phyloP scores from a whole-genome alignment of 2,888 invertebrate genomes.

The Falcaria lacertinaria region DNA sequence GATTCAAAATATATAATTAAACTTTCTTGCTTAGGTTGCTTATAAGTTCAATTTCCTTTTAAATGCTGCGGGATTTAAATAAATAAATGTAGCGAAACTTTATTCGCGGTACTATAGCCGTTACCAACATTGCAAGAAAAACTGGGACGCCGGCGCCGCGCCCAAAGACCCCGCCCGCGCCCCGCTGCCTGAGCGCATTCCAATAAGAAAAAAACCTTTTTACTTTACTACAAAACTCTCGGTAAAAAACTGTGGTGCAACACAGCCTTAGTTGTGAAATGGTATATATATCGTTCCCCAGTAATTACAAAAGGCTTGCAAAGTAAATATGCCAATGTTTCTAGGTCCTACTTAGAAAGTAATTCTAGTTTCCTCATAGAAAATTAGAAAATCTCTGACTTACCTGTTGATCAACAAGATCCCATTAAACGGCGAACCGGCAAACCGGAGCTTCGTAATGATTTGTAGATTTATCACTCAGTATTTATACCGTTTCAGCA shows the following conservation, averaged over 20 bases:
- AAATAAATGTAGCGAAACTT: background rate
- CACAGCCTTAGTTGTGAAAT: background rate
- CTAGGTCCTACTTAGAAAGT: background rate
- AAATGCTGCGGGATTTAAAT: too few relatives aligned
- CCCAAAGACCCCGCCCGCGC: conserved; percentile 49
- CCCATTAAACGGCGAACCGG: conserved; percentile 69
- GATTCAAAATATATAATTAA: too few relatives aligned
- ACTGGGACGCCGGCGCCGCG: conserved; percentile 69
- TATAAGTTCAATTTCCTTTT: too few relatives aligned
- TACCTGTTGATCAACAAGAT: conserved; percentile 74
- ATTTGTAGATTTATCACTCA: conserved; percentile 22
- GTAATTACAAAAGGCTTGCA: too few relatives aligned
- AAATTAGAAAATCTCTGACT: conserved; percentile 16
- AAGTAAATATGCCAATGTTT: background rate
- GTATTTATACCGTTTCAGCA: conserved; percentile 57
- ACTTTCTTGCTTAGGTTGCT: too few relatives aligned
- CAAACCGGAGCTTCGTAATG: conserved; percentile 43
- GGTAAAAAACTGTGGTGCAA: background rate
- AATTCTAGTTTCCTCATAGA: conserved; percentile 6
- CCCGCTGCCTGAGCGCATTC: conserved; percentile 27
- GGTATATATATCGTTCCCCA: too few relatives aligned
- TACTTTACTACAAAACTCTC: conserved; percentile 13
- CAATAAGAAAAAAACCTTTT: conserved; percentile 40
- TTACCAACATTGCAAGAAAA: conserved; percentile 34
- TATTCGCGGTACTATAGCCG: conserved; percentile 4